A percentile compares a stretch with the other conserved stretches of the same genome.
These are phyloP conservation scores for Amphipoea oculea DNA, from an alignment of 2,888 invertebrate species.

Conservation along the genomic window DNA sequence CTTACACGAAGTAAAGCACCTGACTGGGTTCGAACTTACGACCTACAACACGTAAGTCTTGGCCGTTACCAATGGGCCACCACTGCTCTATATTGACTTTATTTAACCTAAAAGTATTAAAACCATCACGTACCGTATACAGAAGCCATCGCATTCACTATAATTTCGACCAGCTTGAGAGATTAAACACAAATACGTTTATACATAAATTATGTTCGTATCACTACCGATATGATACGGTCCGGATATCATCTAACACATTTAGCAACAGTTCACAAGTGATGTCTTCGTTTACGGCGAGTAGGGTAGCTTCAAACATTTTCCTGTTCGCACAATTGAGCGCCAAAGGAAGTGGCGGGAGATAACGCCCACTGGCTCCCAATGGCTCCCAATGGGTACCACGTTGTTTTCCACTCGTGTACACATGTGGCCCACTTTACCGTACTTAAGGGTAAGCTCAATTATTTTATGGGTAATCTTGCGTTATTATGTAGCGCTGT, in stretches of 20 bases:
- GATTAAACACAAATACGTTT: background rate
- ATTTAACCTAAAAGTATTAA: background rate
- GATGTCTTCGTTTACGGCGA: slow-evolving; percentile 62
- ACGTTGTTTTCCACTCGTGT: slow-evolving; percentile 62
- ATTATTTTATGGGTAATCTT: slow-evolving; percentile 44
- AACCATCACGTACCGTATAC: background rate
- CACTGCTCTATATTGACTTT: background rate
- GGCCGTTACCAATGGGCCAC: no score
- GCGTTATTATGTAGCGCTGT: slow-evolving; percentile 14
- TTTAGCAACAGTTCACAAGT: slow-evolving; percentile 54
- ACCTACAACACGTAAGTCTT: no score
- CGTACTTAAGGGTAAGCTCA: slow-evolving; percentile 34
- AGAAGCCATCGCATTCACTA: background rate
- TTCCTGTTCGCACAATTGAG: slow-evolving; percentile 71
- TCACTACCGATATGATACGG: background rate
- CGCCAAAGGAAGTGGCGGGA: slow-evolving; percentile 74
- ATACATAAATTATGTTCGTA: background rate
- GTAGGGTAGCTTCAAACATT: slow-evolving; percentile 60
- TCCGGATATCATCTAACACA: slow-evolving; percentile 48
- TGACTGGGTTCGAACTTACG: no score
- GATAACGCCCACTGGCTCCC: slow-evolving; percentile 68
- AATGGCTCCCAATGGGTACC: slow-evolving; percentile 52
- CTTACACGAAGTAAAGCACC: no score
- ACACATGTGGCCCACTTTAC: slow-evolving; percentile 51
- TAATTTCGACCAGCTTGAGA: background rate